Evolutionary conservation across 2,888 invertebrate species (phyloP).

Genomic region (Timema podura): DNA sequence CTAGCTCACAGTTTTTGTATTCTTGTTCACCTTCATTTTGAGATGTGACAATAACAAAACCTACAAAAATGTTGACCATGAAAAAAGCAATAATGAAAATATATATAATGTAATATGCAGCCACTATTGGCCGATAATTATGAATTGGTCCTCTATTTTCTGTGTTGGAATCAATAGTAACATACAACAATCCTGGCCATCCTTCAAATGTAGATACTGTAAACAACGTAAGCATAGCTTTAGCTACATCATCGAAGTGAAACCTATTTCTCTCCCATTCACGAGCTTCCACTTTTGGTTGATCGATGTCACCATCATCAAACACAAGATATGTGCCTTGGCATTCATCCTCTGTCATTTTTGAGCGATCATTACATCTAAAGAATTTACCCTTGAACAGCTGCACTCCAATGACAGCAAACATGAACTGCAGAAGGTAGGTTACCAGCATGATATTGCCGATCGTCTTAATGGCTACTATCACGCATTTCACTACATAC

Average conservation of each 20-base stretch:
- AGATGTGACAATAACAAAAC: constrained; percentile 99
- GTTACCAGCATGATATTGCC: constrained; percentile 99
- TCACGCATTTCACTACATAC: constrained; percentile 99
- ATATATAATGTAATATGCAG: constrained; percentile 98
- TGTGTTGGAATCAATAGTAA: constrained; percentile 95
- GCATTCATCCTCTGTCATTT: constrained; percentile 86
- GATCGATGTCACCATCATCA: constrained; percentile 81
- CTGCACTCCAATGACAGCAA: constrained; percentile 99
- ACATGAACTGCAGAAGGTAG: constrained; percentile 99
- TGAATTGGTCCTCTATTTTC: constrained; percentile 95
- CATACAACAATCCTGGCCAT: constrained; percentile 97
- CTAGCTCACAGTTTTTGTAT: constrained; percentile 98
- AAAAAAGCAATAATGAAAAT: constrained; percentile 99
- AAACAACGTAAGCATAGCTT: constrained; percentile 97
- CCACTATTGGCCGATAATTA: constrained; percentile 96
- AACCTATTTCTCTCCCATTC: constrained; percentile 86
- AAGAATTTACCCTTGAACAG: constrained; percentile 99
- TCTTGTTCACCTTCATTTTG: constrained; percentile 99
- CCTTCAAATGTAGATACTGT: constrained; percentile 99
- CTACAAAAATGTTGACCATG: constrained; percentile 99
- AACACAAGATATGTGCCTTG: constrained; percentile 89
- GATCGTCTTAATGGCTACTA: constrained; percentile 97
- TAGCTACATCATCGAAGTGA: constrained; percentile 97
- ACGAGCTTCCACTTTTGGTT: constrained; percentile 66
- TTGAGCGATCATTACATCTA: constrained; percentile 90